These are phyloP conservation scores for Mormyrus lacerda DNA, from an alignment of 2,113 vertebrate species.

Conservation along the genomic window DNA sequence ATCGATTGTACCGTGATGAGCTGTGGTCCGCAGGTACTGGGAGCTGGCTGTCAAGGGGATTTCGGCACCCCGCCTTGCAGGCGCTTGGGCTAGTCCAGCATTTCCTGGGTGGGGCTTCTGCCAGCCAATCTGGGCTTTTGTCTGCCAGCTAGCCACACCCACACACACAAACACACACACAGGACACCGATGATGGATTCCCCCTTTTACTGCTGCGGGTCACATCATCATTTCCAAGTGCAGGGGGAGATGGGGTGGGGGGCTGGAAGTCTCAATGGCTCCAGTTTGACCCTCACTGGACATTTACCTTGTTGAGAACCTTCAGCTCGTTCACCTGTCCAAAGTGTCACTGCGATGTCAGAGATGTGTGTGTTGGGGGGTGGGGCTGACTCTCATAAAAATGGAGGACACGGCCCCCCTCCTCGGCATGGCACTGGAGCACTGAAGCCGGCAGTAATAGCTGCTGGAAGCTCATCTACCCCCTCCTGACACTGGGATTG, in stretches of 20 bases:
- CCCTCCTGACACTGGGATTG: neutral
- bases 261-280: neutral
- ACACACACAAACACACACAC: neutral
- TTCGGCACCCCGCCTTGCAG: neutral
- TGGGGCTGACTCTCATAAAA: neutral
- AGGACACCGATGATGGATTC: neutral
- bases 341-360: neutral
- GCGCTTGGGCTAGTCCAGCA: neutral
- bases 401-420: neutral
- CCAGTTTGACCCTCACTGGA: neutral
- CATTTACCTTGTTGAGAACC: neutral
- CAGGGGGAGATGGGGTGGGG: neutral
- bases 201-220: neutral
- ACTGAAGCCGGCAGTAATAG: neutral
- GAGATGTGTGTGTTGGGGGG: neutral
- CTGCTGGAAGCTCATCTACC: neutral
- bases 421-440: neutral
- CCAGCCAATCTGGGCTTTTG: neutral
- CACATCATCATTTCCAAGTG: neutral
- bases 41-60: neutral
- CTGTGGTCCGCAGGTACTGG: neutral
- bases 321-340: neutral
- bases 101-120: neutral
- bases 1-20: neutral
- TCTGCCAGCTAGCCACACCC: neutral